Evolutionary conservation across 2,113 vertebrate species (phyloP).

Genomic region (Ceyx margarethae): DNA sequence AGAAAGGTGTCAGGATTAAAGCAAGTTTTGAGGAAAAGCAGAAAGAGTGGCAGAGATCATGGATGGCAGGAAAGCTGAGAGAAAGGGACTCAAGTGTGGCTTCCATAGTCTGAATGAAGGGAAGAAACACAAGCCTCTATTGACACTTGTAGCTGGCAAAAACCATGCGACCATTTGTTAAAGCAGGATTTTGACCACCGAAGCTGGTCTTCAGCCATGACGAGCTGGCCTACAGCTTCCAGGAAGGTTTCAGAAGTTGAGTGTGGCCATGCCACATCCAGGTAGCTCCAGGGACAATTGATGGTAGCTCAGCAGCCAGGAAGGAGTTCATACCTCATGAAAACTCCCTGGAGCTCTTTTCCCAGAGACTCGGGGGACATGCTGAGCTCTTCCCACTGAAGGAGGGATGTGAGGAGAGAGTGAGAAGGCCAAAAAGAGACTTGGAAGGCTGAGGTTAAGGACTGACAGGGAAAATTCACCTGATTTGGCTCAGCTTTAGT

Average conservation of each 20-base stretch:
- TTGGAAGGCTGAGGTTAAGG: neutral
- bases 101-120: neutral
- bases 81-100: neutral
- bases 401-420: neutral
- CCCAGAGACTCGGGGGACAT: neutral
- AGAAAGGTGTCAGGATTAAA: neutral
- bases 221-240: neutral
- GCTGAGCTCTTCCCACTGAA: neutral
- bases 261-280: neutral
- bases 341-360: neutral
- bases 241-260: neutral
- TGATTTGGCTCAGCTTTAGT: neutral
- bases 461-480: neutral
- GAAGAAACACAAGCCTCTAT: neutral
- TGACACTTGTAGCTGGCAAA: neutral
- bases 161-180: neutral
- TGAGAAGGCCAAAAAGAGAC: neutral
- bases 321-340: neutral
- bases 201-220: neutral
- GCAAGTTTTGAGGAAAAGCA: neutral
- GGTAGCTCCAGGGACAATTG: neutral
- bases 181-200: neutral
- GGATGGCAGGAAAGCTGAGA: neutral
- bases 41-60: neutral
- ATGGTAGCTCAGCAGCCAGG: neutral